phyloP scores from a whole-genome alignment of 1,140 invertebrate genomes.

The Bombus waltoni region DNA sequence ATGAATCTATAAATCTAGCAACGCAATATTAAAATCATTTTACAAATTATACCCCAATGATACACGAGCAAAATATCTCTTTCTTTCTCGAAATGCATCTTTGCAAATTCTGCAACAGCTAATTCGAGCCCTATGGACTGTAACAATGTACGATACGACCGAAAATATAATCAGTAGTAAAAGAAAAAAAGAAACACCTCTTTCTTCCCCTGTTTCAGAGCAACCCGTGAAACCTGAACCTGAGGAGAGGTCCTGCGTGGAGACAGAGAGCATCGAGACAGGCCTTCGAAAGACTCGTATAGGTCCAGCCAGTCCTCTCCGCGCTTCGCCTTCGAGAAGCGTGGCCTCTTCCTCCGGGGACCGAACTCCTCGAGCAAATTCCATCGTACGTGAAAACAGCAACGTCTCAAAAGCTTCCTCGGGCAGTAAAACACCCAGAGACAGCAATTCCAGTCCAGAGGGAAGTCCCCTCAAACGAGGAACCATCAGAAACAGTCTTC shows the following conservation, averaged over 20 bases:
- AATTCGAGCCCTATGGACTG: too few species aligned
- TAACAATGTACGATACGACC: rapidly evolving
- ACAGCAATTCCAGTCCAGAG: constrained; percentile 78
- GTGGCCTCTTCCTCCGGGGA: constrained; percentile 77
- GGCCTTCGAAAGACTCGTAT: constrained; percentile 85
- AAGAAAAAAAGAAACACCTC: neutral
- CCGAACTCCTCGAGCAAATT: constrained; percentile 80
- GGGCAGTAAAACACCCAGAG: constrained; percentile 74
- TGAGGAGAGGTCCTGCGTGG: constrained; percentile 83
- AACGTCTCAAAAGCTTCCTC: constrained; percentile 82
- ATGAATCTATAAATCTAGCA: too few species aligned
- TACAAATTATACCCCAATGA: too few species aligned
- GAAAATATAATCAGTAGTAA: neutral
- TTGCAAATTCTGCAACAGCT: too few species aligned
- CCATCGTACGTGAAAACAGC: constrained; percentile 82
- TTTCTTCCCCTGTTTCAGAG: constrained; percentile 66
- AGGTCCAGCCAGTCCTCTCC: constrained; percentile 81
- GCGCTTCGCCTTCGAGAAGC: constrained; percentile 83
- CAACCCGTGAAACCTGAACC: constrained; percentile 76
- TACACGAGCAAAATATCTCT: too few species aligned
- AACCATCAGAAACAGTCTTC: constrained; percentile 70
- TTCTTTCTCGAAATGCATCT: rapidly evolving
- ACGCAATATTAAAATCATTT: too few species aligned
- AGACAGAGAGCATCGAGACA: constrained; percentile 87
- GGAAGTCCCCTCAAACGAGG: constrained; percentile 76